Base-by-base conservation (phyloP, 2,888 invertebrate species). In the Eupithecia dodoneata region DNA sequence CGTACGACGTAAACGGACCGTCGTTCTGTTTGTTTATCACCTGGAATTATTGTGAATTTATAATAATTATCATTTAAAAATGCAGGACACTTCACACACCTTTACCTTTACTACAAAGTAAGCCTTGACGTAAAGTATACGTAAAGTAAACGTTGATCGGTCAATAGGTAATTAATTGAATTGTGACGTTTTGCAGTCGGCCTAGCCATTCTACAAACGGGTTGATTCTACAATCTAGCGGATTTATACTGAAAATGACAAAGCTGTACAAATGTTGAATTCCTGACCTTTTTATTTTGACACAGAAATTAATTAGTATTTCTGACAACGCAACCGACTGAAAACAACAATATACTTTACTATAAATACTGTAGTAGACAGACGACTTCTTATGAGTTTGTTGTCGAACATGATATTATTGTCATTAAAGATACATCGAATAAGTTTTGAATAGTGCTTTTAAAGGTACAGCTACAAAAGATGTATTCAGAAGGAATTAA, bases 21-120 rank as follows among this genome's bases (percentile, higher is more conserved):
- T 98, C 98, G 89, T 97, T 97, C 85, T 98, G 96, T 95, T 98
- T 98, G 95, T 98, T 98, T 93, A 98, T 98, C 87, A 98, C 98
- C 97, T 97, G 90, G 0, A 44, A 52, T 15, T 47, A 18, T 15
- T 1, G 4, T 45, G 13, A 7, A 3, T 45, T 69, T 7, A 44
- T 67, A n/a, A 44, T n/a, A 41, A 42, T 42, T 13, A 66, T 18
- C 10, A 18, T 18, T 18, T 9, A 10, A 59, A 2, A 3, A 18
- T 59, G 55, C 55, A 30, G 3, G 10, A 18, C 18, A 18, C 18
- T 30, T 59, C 10, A 63, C 3, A 59, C 59, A 18, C 18, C 59
- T 12, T 30, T 4, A 63, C 2, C 63, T 18, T 30, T 10, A 18
- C 18, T 2, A 10, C 18, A 18, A 59, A 18, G 63, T 12, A 4